A percentile compares a stretch with the other conserved stretches of the same genome.
Conservation (phyloP, 2,888 invertebrate species). For the Adelognathus sp. region DNA sequence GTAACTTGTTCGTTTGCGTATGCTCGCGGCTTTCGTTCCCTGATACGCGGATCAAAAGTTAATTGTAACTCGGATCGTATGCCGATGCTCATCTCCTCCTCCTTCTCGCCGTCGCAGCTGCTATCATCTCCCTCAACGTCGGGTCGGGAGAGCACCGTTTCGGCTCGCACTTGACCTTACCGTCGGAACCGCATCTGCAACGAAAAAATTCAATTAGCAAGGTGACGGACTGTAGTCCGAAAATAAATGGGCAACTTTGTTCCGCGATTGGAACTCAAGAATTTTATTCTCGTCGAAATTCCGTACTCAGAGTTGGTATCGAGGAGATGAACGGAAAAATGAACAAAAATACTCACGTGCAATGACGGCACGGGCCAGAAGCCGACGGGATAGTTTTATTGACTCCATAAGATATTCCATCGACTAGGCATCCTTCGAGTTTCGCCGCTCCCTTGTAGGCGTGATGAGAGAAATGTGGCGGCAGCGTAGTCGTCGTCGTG, state of each 20-base stretch:
- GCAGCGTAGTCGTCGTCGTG: constrained; percentile 92
- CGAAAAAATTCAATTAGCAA: constrained; percentile 8
- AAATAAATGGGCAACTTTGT: constrained; percentile 3
- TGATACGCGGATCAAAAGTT: constrained; percentile 46
- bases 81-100: constrained; percentile 86
- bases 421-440: constrained; percentile 92
- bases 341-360: constrained; percentile 90
- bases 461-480: constrained; percentile 91
- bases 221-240: no score
- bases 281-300: no score
- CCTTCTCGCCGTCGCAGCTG: constrained; percentile 88
- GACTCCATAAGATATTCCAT: constrained; percentile 91
- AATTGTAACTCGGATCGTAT: constrained; percentile 17
- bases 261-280: not conserved
- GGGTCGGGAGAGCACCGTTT: constrained; percentile 95
- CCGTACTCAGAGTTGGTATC: no score
- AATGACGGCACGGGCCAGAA: constrained; percentile 96
- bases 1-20: constrained; percentile 35
- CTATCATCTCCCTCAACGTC: constrained; percentile 94
- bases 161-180: constrained; percentile 97
- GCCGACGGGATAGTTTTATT: constrained; percentile 93
- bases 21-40: constrained; percentile 45
- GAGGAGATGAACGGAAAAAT: not conserved
- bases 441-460: constrained; percentile 89
- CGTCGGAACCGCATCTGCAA: constrained; percentile 93